Evolutionary conservation across 2,888 invertebrate species (phyloP).

Genomic region (Thysanoteuthis rhombus): DNA sequence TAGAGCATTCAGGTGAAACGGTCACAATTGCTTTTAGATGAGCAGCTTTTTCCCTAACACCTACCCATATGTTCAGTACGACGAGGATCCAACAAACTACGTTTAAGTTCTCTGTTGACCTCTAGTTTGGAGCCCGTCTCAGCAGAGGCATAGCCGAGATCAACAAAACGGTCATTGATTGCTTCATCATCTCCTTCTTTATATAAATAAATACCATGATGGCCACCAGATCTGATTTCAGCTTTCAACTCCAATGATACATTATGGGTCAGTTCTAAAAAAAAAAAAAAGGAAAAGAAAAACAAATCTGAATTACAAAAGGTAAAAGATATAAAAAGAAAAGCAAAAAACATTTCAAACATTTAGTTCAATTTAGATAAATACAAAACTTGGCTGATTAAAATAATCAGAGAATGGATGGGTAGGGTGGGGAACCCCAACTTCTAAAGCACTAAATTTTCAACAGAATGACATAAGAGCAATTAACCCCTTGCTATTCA

Average conservation of each 20-base stretch:
- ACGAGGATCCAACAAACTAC: slow-evolving; percentile 13
- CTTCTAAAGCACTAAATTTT: no score
- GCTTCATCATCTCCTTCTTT: slow-evolving; percentile 18
- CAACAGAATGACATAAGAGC: no score
- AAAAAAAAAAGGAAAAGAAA: not conserved
- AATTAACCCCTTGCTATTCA: no score
- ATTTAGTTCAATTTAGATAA: not conserved
- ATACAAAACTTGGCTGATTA: no score
- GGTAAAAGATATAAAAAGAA: not conserved
- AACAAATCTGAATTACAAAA: not conserved
- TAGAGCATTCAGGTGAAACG: not conserved
- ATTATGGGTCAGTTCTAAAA: not conserved
- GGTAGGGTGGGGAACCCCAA: no score
- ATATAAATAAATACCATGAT: slow-evolving; percentile 14
- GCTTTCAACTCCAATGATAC: not conserved
- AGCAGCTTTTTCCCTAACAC: not conserved
- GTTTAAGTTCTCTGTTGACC: slow-evolving; percentile 19
- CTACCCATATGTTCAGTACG: slow-evolving; percentile 18
- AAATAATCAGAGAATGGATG: no score
- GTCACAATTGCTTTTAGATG: no score
- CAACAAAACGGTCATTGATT: slow-evolving; percentile 23
- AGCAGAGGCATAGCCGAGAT: not conserved
- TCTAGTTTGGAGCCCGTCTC: slow-evolving; percentile 20
- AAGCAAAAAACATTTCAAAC: not conserved
- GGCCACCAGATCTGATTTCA: not conserved